Evolutionary conservation across 2,113 vertebrate genomes (phyloP), one percentile per base, ranked within the genome.

Genomic region (Entelurus aequoreus): DNA sequence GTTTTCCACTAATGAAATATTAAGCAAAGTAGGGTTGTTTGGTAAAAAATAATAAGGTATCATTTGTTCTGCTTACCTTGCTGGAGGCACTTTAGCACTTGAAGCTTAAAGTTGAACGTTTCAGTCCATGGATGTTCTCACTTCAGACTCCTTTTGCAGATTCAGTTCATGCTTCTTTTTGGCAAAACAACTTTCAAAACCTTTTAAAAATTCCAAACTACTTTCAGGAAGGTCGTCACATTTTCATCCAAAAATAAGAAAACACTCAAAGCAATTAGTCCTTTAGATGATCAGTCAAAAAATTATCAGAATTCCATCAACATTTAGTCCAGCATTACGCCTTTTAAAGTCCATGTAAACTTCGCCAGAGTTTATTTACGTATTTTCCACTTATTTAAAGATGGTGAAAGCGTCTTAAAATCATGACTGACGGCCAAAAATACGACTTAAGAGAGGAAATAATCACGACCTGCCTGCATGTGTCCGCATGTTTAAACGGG

Each of bases 1-100:
- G 8, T 11, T 9, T 11, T 12, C 42, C 42, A 19, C 48, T 4
- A 14, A 51, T 51, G 14, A 59, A 11, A 28, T 48, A 48, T n/a
- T 60, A 13, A 46, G 10, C 3, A 12, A 10, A 51, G 49, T 19
- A 12, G 49, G 15, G 14, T n/a, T 50, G 13, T 50, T n/a, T 51
- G 9, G 49, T 15, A 51, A 7, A 7, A 48, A 6, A 36, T 5
- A 13, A 47, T 48, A 35, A 35, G 19, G 50, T 38, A 35, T 6
- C 14, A 10, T 37, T 37, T 16, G 51, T 48, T 62, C 46, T 47
- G 38, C 55, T 82, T 83, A 90, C 88, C 85, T 87, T 85, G 70
- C 78, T 84, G 73, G 56, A 85, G 88, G 86, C 80, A 88, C 88
- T 90, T 86, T 58, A 63, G 68, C 71, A 81, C 65, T 75, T 65